These are phyloP conservation scores for Trissolcus basalis DNA, from an alignment of 1,140 invertebrate species.

Conservation along the genomic window DNA sequence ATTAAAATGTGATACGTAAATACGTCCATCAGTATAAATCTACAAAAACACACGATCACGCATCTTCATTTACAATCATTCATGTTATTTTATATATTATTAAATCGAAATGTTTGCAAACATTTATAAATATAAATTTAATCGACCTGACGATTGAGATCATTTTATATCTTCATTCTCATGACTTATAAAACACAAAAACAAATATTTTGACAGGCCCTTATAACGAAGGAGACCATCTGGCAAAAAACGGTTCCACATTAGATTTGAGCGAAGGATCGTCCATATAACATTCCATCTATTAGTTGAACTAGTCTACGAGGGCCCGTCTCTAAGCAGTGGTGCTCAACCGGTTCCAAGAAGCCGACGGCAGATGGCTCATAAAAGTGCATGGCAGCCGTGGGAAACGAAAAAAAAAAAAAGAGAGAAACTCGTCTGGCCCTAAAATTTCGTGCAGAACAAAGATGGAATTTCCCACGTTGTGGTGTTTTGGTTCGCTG, in stretches of 20 bases:
- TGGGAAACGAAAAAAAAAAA: slow-evolving; percentile 26
- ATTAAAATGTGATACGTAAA: no score
- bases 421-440: no score
- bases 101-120: no score
- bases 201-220: no score
- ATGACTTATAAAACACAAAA: no score
- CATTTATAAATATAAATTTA: no score
- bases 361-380: slow-evolving; percentile 18
- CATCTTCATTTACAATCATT: no score
- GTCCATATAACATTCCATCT: neutral
- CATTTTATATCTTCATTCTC: no score
- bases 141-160: no score
- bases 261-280: neutral
- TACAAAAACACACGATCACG: no score
- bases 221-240: neutral
- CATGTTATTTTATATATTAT: no score
- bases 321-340: slow-evolving; percentile 1
- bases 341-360: slow-evolving; percentile 14
- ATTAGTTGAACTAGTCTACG: neutral
- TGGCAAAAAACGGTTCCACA: neutral
- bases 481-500: slow-evolving; percentile 56
- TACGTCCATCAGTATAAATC: no score
- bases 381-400: slow-evolving; percentile 7
- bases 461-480: slow-evolving; percentile 59
- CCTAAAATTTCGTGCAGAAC: slow-evolving; percentile 21